Base-by-base conservation (phyloP, 2,113 vertebrate species). In the Xenus cinereus region DNA sequence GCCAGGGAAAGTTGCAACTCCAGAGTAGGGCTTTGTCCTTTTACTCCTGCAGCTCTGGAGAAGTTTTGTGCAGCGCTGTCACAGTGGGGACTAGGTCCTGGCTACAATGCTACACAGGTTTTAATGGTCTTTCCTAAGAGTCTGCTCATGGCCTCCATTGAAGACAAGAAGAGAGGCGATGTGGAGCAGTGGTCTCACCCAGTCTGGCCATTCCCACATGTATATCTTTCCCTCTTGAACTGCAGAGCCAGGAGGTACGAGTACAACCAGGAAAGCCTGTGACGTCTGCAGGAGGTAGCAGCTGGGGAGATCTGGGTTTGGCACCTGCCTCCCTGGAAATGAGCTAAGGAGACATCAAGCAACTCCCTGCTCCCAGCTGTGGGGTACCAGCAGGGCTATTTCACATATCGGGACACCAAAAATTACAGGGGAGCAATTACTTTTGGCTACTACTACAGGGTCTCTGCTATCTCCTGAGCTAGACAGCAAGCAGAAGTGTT, bases 401-500 rank as follows among this genome's bases (percentile, higher is more conserved):
- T 87, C 57, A 39, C 14, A 0, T 82, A 78, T 26, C 80, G 6
- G 1, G 50, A 87, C 41, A 76, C 53, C 56, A 92, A 12, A 18
- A 5, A 26, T 90, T 81, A 89, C 53, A 62, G 21, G 43, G 8
- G 10, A 87, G 41, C 57, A 57, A 80, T 84, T 95, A 45, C 71
- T 82, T 87, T 89, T 79, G 63, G 45, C 71, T 39, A 9, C 69
- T 85, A 8, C 74, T 87, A 24, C 26, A 63, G 27, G 84, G 45
- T 76, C 57, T 87, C 45, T 89, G 77, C 69, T 96, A 85, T 95
- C 93, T 94, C 48, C 81, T 56, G 35, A 96, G 93, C 91, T 66
- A 73, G 84, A 69, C 67, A 89, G 81, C 87, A 92, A 91, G 87
- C 57, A 93, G 80, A 82, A 93, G 53, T 94, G 74, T 96, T 96